Evolutionary conservation across 2,113 vertebrate species (phyloP), one percentile per base, ranked within the genome.

Genomic region (Dasyornis broadbenti): DNA sequence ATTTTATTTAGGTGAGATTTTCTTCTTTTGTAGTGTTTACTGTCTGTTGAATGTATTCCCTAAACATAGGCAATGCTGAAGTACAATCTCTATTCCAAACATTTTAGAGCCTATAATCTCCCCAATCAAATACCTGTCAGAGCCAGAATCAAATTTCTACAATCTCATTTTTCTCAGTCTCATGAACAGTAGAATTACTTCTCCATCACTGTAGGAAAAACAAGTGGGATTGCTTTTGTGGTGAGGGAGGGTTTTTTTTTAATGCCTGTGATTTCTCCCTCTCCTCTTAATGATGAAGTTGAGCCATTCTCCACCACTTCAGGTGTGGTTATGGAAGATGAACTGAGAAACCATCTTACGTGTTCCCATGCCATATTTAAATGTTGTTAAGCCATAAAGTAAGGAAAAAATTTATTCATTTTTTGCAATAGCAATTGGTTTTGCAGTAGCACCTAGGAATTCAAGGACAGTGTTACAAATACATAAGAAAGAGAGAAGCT

Each of bases 111-210:
- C 80, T 64, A 1, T 96, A 75, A 94, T 92, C 88, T 90, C 76
- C 72, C 69, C 86, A 69, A 18, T 95, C 93, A 94, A 95, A 94
- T 96, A 96, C 37, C 53, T 93, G 72, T 57, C 90, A 84, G 33
- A 82, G 52, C 42, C 73, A 93, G 79, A 93, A 90, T 77, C 66
- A 94, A 27, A 89, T 84, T 92, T 95, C 69, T 86, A 14, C 15
- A 13, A 64, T 92, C 90, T 94, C 53, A 33, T 95, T 94, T 95
- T 92, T 47, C 26, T 91, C 69, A 88, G 42, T 83, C 40, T 72
- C 56, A 7, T 78, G 82, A 96, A 68, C 28, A 68, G 65, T 59
- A 44, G 79, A 92, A 78, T 86, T 81, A 60, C 33, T 90, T 49
- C 61, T 57, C 49, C 15, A 23, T 75, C n/a, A 47, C 42, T 64